Evolutionary conservation across 2,797 vertebrate species (phyloP).

Genomic region (Microcaecilia unicolor): DNA sequence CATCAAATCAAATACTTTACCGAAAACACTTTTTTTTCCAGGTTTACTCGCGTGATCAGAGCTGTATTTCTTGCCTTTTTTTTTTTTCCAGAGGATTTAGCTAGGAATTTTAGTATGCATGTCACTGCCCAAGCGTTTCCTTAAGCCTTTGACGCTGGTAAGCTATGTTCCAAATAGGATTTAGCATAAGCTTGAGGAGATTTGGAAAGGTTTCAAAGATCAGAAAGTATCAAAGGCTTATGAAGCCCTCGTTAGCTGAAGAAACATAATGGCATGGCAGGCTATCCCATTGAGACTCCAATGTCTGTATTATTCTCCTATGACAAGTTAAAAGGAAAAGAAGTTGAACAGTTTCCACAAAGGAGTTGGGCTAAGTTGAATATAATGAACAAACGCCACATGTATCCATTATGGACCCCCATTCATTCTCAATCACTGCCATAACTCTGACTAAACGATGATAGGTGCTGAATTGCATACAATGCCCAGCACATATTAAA

Average conservation of each 20-base stretch:
- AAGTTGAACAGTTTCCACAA: conserved; percentile 71
- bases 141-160: conserved; percentile 67
- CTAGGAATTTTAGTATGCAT: conserved; percentile 61
- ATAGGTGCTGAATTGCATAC: conserved; percentile 77
- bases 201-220: conserved; percentile 87
- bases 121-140: conserved; percentile 54
- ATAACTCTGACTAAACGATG: conserved; percentile 74
- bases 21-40: conserved; percentile 42
- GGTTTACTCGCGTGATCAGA: conserved; percentile 57
- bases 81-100: too few relatives aligned
- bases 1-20: conserved; percentile 9
- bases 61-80: conserved; percentile 52
- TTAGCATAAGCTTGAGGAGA: conserved; percentile 78
- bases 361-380: conserved; percentile 74
- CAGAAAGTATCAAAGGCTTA: conserved; percentile 88
- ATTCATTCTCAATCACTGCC: conserved; percentile 62
- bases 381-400: conserved; percentile 89
- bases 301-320: conserved; percentile 74
- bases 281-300: conserved; percentile 72
- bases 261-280: conserved; percentile 77
- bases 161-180: conserved; percentile 86
- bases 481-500: conserved; percentile 76
- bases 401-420: conserved; percentile 73
- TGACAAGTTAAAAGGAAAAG: conserved; percentile 75
- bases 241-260: conserved; percentile 86